Percentiles rank a stretch among this genome's conserved stretches.
These are phyloP conservation scores for Notocelia uddmanniana DNA, from an alignment of 2,888 invertebrate genomes.

Conservation along the genomic window DNA sequence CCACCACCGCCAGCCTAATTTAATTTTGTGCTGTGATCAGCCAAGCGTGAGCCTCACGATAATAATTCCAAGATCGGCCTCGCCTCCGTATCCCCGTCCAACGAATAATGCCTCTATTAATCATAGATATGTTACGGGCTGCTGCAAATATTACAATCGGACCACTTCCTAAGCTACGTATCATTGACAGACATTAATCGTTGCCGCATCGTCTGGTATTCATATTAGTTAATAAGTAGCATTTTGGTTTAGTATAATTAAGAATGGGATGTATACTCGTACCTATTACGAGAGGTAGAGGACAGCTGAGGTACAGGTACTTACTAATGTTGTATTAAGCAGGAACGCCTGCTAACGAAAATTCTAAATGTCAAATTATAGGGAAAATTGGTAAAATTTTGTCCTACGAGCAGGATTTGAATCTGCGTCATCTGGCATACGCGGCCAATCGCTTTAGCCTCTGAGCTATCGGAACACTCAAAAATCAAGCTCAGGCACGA, in stretches of 20 bases:
- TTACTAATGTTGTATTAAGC: too few species aligned
- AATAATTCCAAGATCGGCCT: conserved; percentile 73
- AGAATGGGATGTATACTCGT: too few species aligned
- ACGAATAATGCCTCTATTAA: conserved; percentile 71
- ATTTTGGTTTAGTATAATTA: conserved; percentile 31
- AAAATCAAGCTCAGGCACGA: too few species aligned
- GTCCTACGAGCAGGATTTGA: too few species aligned
- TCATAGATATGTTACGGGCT: conserved; percentile 56
- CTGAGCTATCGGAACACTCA: too few species aligned
- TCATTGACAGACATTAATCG: conserved; percentile 39
- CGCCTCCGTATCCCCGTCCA: conserved; percentile 60
- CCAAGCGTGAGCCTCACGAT: conserved; percentile 73
- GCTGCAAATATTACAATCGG: conserved; percentile 42
- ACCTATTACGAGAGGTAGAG: neutral
- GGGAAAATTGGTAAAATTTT: too few species aligned
- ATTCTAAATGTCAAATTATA: too few species aligned
- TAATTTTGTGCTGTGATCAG: conserved; percentile 79
- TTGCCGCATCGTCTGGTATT: conserved; percentile 14
- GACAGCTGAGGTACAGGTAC: too few species aligned
- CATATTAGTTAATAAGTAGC: conserved; percentile 24
- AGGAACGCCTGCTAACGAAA: too few species aligned
- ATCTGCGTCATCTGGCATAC: too few species aligned
- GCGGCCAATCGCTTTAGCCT: too few species aligned
- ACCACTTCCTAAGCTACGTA: conserved; percentile 40
- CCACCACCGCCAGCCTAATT: conserved; percentile 70